Base-by-base conservation (phyloP, 2,113 vertebrate species). In the Pangasianodon hypophthalmus region DNA sequence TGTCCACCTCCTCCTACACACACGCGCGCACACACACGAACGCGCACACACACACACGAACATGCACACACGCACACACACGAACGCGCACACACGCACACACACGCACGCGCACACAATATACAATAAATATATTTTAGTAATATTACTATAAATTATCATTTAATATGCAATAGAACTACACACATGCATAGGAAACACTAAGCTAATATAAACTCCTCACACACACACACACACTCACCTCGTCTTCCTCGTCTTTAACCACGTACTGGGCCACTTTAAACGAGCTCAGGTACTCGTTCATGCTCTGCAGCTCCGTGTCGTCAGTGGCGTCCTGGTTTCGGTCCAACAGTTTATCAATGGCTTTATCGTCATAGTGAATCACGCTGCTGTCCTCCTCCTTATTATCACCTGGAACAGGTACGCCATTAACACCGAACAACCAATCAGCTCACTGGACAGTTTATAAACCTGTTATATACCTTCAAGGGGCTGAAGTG, bases 201-300 rank as follows among this genome's bases (percentile, higher is more conserved):
- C 50, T 0, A n/a, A 3, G 64, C 32, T 32, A 67, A 8, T 67
- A n/a, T 67, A 14, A 67, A 67, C 11, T 4, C 41, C 32, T 41
- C 1, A 73, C 1, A 73, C 71, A 80, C 24, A 50, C 14, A 26
- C 81, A 18, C 11, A 50, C 88, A 95, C 96, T 93, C 93, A 99
- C 98, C 96, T 97, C 98, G 93, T 99, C 98, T 1, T 99, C 98
- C 92, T 99, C 98, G 85, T 99, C 98, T 90, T 98, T 98, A 29
- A 99, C 98, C 90, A 99, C 98, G 86, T 99, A 99, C 91, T 99
- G 98, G 44, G 98, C 98, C 93, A 99, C 98, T 92, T 99, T 99
- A 92, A 99, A 99, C 37, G 98, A 99, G 93, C 98, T 99, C 92
- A 99, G 96, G 95, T 99, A 99, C 56, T 99, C 98, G 85, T 99